phyloP scores from a whole-genome alignment of 2,888 invertebrate species.

The Drosophila fungiperda region DNA sequence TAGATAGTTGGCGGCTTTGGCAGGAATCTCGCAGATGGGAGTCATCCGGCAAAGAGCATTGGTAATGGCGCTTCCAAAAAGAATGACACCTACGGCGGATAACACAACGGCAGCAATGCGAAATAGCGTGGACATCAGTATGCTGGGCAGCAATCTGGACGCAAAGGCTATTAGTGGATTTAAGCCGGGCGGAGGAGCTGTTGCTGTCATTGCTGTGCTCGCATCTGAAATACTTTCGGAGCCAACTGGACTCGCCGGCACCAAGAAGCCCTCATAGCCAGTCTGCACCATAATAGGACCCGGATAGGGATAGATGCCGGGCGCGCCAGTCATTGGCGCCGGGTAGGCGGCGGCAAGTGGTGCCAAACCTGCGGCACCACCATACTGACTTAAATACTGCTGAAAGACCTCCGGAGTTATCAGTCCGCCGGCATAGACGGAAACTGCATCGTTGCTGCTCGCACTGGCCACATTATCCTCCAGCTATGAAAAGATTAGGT shows the following conservation, averaged over 20 bases:
- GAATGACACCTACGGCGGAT: slow-evolving; percentile 85
- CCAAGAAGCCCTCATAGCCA: slow-evolving; percentile 85
- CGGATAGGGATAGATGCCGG: slow-evolving; percentile 77
- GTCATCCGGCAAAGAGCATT: slow-evolving; percentile 87
- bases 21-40: slow-evolving; percentile 86
- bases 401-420: slow-evolving; percentile 83
- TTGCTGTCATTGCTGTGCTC: slow-evolving; percentile 37
- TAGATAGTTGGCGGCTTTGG: slow-evolving; percentile 79
- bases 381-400: slow-evolving; percentile 83
- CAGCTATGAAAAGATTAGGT: slow-evolving; percentile 38
- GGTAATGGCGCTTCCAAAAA: slow-evolving; percentile 86
- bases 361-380: slow-evolving; percentile 68
- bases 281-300: slow-evolving; percentile 83
- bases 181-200: slow-evolving; percentile 24
- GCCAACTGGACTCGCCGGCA: slow-evolving; percentile 71
- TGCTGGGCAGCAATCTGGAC: slow-evolving; percentile 71
- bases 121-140: slow-evolving; percentile 83
- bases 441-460: slow-evolving; percentile 76
- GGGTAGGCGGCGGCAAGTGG: slow-evolving; percentile 65
- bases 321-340: slow-evolving; percentile 52
- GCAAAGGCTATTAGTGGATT: slow-evolving; percentile 65
- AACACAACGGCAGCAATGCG: slow-evolving; percentile 85
- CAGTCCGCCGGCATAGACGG: slow-evolving; percentile 74
- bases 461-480: slow-evolving; percentile 70
- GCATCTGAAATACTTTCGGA: slow-evolving; percentile 42